Evolutionary conservation across 2,797 vertebrate species (phyloP).

Genomic region (Pseudomugil tenellus): DNA sequence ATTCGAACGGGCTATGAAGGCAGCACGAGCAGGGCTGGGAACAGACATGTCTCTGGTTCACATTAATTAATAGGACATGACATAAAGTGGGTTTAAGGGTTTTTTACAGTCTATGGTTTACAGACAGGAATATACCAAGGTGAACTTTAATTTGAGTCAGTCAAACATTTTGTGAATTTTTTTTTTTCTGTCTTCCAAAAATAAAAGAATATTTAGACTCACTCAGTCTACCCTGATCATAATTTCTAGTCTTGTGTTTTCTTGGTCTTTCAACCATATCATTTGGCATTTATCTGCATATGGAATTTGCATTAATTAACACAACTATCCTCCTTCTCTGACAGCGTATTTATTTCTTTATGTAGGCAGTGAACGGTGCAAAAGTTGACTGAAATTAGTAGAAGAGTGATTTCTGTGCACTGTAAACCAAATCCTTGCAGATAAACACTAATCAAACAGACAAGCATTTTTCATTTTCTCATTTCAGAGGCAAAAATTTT

Average conservation of each 20-base stretch:
- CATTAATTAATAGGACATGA: constrained; percentile 28
- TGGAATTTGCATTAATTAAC: not conserved
- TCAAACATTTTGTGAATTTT: not conserved
- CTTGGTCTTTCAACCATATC: not conserved
- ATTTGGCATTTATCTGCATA: not conserved
- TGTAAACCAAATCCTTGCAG: not conserved
- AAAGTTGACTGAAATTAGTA: not conserved
- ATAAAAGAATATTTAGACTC: not conserved
- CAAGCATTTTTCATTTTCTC: not conserved
- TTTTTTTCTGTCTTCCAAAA: not conserved
- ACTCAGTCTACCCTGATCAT: not conserved
- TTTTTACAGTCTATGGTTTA: too few species aligned
- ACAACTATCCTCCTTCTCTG: not conserved
- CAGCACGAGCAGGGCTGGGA: constrained; percentile 29
- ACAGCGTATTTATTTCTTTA: not conserved
- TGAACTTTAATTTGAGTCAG: not conserved
- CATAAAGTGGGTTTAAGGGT: too few species aligned
- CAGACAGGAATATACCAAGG: not conserved
- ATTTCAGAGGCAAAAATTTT: not conserved
- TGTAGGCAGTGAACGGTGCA: not conserved
- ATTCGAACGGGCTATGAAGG: constrained; percentile 32
- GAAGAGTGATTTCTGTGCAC: not conserved
- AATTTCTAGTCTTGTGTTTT: not conserved
- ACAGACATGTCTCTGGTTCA: constrained; percentile 20
- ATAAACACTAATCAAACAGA: not conserved